Percentiles rank a stretch among this genome's conserved stretches.
phyloP scores from a whole-genome alignment of 2,888 invertebrate genomes.

The Aquatica leii region DNA sequence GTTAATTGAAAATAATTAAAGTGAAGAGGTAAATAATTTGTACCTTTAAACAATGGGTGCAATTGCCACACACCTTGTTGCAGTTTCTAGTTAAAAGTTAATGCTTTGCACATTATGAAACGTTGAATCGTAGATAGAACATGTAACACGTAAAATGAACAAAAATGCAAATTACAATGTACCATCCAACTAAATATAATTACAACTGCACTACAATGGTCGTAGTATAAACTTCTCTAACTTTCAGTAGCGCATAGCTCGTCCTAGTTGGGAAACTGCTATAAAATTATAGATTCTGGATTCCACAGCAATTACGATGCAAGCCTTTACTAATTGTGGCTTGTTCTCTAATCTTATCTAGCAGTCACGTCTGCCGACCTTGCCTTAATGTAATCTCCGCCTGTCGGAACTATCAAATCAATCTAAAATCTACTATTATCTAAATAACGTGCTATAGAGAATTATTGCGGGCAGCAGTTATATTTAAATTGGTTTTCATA shows the following conservation, averaged over 20 bases:
- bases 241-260: conserved; percentile 32
- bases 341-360: conserved; percentile 56
- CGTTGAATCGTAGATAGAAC: conserved; percentile 16
- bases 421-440: conserved; percentile 26
- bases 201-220: conserved; percentile 35
- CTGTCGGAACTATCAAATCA: conserved; percentile 25
- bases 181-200: conserved; percentile 34
- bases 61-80: conserved; percentile 1
- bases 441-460: conserved; percentile 16
- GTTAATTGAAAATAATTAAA: no score
- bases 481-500: background rate
- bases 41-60: background rate
- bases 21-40: no score
- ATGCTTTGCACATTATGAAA: conserved; percentile 11
- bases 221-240: conserved; percentile 32
- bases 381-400: conserved; percentile 35
- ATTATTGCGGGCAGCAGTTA: background rate
- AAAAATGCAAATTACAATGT: conserved; percentile 31
- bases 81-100: background rate
- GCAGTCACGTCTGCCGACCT: conserved; percentile 49
- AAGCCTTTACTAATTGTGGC: conserved; percentile 55
- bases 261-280: conserved; percentile 44
- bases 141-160: conserved; percentile 12
- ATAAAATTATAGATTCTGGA: conserved; percentile 56
- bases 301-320: conserved; percentile 52